Percentiles rank a stretch among this genome's conserved stretches.
Evolutionary conservation across 2,797 vertebrate genomes (phyloP).

Genomic region (Myripristis murdjan): DNA sequence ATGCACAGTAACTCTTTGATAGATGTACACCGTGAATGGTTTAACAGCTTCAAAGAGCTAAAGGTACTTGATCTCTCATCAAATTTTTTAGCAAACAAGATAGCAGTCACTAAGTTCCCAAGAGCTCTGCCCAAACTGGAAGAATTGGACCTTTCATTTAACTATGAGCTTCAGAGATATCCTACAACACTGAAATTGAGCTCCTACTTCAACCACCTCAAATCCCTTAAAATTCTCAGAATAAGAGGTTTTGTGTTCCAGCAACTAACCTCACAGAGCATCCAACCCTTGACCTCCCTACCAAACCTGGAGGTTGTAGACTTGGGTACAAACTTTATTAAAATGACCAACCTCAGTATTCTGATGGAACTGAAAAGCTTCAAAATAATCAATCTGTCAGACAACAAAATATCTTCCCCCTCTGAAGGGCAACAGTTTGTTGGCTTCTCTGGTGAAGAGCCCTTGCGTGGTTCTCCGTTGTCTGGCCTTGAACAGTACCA

Average conservation of each 20-base stretch:
- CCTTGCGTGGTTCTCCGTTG: slow-evolving; percentile 78
- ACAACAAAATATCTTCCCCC: slow-evolving; percentile 96
- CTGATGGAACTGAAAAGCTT: slow-evolving; percentile 87
- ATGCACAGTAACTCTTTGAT: slow-evolving; percentile 94
- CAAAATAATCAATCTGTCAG: slow-evolving; percentile 90
- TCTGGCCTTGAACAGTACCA: slow-evolving; percentile 65
- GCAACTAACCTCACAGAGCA: slow-evolving; percentile 81
- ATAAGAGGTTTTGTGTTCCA: slow-evolving; percentile 94
- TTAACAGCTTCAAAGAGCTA: slow-evolving; percentile 83
- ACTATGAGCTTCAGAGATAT: slow-evolving; percentile 91
- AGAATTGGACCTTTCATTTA: slow-evolving; percentile 94
- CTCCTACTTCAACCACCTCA: slow-evolving; percentile 84
- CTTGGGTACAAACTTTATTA: slow-evolving; percentile 96
- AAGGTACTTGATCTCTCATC: slow-evolving; percentile 92
- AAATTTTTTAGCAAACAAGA: slow-evolving; percentile 90
- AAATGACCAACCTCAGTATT: slow-evolving; percentile 88
- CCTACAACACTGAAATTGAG: slow-evolving; percentile 85
- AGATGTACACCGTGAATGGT: slow-evolving; percentile 86
- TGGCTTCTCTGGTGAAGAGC: slow-evolving; percentile 36
- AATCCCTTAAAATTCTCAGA: slow-evolving; percentile 86
- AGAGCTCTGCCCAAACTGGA: slow-evolving; percentile 84
- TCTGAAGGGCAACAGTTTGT: slow-evolving; percentile 74
- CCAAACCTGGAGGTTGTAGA: slow-evolving; percentile 90
- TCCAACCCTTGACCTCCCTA: slow-evolving; percentile 84
- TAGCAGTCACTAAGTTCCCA: slow-evolving; percentile 88